Conservation (phyloP, 2,888 invertebrate genomes). For the Eupelmus urozonus region DNA sequence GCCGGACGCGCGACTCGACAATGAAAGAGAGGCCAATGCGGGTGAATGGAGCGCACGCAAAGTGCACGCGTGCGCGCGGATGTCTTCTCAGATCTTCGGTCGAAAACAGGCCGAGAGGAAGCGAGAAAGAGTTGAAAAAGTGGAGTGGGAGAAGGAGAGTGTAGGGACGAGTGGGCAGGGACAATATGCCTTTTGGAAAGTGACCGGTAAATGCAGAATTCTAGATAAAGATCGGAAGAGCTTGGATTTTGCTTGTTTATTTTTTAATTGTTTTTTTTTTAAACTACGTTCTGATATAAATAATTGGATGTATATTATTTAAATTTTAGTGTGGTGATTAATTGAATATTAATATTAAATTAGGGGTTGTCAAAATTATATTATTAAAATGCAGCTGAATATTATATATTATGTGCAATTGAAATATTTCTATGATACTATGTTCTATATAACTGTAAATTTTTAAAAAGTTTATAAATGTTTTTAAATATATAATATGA, state of each 20-base stretch:
- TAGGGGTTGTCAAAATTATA: too few relatives aligned
- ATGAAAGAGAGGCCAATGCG: neutral
- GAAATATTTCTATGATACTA: too few relatives aligned
- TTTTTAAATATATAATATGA: too few relatives aligned
- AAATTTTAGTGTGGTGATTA: too few relatives aligned
- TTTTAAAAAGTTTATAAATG: too few relatives aligned
- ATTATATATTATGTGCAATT: too few relatives aligned
- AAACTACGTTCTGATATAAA: too few relatives aligned
- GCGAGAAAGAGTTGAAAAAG: constrained; percentile 27
- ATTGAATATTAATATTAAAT: too few relatives aligned
- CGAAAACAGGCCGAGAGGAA: constrained; percentile 33
- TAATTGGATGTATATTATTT: too few relatives aligned
- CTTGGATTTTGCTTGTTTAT: neutral
- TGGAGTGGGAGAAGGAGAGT: constrained; percentile 10
- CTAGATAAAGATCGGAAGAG: neutral
- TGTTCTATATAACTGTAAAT: too few relatives aligned
- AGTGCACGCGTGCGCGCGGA: constrained; percentile 35
- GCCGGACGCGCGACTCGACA: constrained; percentile 15
- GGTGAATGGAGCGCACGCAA: constrained; percentile 22
- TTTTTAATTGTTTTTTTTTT: neutral
- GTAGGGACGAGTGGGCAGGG: neutral
- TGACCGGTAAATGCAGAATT: neutral
- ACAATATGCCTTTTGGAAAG: neutral
- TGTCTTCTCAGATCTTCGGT: constrained; percentile 22
- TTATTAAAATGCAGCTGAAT: too few relatives aligned